These are phyloP conservation scores for Lycodopsis pacificus DNA, from an alignment of 2,797 vertebrate species.

Conservation along the genomic window DNA sequence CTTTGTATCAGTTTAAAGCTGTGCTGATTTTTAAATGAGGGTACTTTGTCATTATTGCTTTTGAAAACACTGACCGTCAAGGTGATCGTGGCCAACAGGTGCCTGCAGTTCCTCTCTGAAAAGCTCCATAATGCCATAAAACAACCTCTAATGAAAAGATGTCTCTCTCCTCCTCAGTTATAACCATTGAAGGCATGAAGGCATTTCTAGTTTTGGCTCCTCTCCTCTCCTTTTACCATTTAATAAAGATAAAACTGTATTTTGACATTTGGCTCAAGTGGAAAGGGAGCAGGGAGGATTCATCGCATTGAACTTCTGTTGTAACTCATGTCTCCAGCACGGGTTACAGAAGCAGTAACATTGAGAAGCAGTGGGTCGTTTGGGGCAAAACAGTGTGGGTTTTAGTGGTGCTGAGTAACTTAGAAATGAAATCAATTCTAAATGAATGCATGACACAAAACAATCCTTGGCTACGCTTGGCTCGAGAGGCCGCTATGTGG, in stretches of 20 bases:
- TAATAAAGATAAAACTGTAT: slow-evolving; percentile 18
- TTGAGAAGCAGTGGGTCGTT: background rate
- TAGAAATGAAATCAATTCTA: background rate
- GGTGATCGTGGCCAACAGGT: background rate
- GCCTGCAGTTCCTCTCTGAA: slow-evolving; percentile 15
- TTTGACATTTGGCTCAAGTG: slow-evolving; percentile 30
- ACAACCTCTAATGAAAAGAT: slow-evolving; percentile 15
- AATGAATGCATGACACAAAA: background rate
- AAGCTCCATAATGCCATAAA: slow-evolving; percentile 7
- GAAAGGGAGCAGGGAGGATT: slow-evolving; percentile 7
- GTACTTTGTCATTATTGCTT: slow-evolving; percentile 14
- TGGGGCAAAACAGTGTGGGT: background rate
- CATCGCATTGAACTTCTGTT: background rate
- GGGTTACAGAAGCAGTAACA: background rate
- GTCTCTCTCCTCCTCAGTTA: slow-evolving; percentile 19
- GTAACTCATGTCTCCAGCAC: slow-evolving; percentile 8
- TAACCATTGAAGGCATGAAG: slow-evolving; percentile 7
- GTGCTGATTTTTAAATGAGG: slow-evolving; percentile 10
- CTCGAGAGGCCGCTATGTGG: background rate
- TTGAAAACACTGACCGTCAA: slow-evolving; percentile 9
- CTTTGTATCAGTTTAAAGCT: slow-evolving; percentile 21
- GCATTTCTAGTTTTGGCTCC: slow-evolving; percentile 17
- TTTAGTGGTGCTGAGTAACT: background rate
- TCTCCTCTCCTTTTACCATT: slow-evolving; percentile 14
- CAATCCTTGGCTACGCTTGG: background rate